Evolutionary conservation across 2,888 invertebrate genomes (phyloP).

Genomic region (Agrotis puta): DNA sequence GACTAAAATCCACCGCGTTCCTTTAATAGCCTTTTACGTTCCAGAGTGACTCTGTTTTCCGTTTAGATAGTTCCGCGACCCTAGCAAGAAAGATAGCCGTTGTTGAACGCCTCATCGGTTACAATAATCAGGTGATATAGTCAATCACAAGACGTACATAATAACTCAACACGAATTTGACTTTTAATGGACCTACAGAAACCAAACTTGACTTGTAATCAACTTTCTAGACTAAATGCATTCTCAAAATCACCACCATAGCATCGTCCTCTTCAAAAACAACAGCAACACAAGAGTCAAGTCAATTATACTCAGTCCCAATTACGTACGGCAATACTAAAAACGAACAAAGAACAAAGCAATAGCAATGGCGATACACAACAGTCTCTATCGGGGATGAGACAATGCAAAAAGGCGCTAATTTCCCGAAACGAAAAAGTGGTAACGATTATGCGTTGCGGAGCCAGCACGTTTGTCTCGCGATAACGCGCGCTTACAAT

Average conservation of each 20-base stretch:
- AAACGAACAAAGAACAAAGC: constrained; percentile 66
- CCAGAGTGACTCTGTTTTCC: too few species aligned
- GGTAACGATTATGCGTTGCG: constrained; percentile 90
- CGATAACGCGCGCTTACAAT: constrained; percentile 91
- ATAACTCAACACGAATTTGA: too few species aligned
- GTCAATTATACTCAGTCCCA: constrained; percentile 66
- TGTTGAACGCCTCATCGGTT: too few species aligned
- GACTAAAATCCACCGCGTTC: too few species aligned
- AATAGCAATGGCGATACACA: constrained; percentile 73
- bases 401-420: constrained; percentile 90
- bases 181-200: too few species aligned
- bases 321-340: constrained; percentile 63
- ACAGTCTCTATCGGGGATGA: constrained; percentile 80
- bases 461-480: constrained; percentile 89
- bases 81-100: too few species aligned
- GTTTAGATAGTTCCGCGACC: too few species aligned
- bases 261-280: constrained; percentile 21
- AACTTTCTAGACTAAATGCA: too few species aligned
- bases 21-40: too few species aligned
- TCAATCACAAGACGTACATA: too few species aligned
- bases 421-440: constrained; percentile 90
- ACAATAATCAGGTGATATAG: too few species aligned
- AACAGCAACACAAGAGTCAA: constrained; percentile 45
- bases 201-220: too few species aligned
- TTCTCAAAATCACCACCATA: not conserved